Evolutionary conservation across 2,113 vertebrate genomes (phyloP), one percentile per base, ranked within the genome.

Genomic region (Heloderma charlesbogerti): DNA sequence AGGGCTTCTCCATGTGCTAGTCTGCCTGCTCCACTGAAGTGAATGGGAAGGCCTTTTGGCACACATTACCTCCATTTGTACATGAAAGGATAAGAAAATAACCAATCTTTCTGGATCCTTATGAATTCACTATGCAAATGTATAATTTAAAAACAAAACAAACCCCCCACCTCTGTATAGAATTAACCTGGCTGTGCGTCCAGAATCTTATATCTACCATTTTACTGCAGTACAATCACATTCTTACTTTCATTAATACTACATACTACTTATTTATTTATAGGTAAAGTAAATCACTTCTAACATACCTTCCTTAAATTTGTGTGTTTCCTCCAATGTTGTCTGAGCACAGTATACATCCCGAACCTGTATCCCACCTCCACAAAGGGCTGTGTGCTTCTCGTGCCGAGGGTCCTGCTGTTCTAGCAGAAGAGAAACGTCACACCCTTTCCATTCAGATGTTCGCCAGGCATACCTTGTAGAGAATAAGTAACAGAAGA

Each of bases 401-500:
- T 93, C 95, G 7, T 93, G 96, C 16, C 88, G 96, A 87, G 95
- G 94, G 83, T 98, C 97, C 91, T 98, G 97, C 89, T 98, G 98
- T 88, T 98, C 97, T n/a, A 98, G 96, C 67, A 99, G 97, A 20
- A 98, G 96, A 91, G 97, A 96, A 60, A 98, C 97, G 51, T 96
- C 98, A 94, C 99, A 99, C 86, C 98, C 97, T 3, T 95, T 98
- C 99, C 99, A 99, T 90, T 98, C 98, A 15, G 99, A 98, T 37
- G 97, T 98, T 96, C 97, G 98, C 99, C 99, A 99, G 92, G 97
- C 96, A 94, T 98, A 99, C 95, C 99, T 99, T 95, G 72, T 91
- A 85, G 89, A 77, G 27, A 90, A 90, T 51, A 85, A 95, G 93
- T 1, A 69, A 92, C 67, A 92, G 22, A 88, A 80, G 0, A 45